phyloP scores from a whole-genome alignment of 2,113 vertebrate genomes.

The Riparia riparia region DNA sequence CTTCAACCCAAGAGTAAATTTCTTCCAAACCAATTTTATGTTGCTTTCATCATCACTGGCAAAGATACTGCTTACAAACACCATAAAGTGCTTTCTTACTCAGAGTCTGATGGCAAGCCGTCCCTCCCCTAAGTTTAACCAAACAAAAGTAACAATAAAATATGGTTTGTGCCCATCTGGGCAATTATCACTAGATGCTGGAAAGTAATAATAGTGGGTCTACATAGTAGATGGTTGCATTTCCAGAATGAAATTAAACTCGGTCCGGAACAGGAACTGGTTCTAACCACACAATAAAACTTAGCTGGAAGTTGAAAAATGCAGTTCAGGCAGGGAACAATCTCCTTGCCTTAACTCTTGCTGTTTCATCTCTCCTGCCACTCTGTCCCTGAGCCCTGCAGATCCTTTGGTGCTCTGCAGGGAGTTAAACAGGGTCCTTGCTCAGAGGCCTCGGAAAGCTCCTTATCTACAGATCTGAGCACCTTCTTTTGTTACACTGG shows the following conservation, averaged over 20 bases:
- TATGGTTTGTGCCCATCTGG: not conserved
- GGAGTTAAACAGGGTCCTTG: conserved; percentile 54
- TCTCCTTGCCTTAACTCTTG: not conserved
- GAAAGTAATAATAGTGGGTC: not conserved
- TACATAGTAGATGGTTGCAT: not conserved
- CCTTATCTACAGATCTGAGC: conserved; percentile 55
- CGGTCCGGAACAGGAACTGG: conserved; percentile 18
- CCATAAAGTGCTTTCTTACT: not conserved
- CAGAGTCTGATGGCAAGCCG: not conserved
- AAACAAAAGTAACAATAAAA: conserved; percentile 48
- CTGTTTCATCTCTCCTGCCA: not conserved
- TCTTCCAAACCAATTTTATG: not conserved
- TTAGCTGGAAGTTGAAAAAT: conserved; percentile 9
- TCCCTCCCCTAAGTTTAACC: not conserved
- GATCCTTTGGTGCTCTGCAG: conserved; percentile 17
- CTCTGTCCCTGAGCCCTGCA: not conserved
- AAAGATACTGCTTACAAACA: not conserved
- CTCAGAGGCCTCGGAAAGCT: conserved; percentile 30
- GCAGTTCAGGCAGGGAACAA: not conserved
- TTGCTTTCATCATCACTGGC: conserved; percentile 42
- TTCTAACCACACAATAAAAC: conserved; percentile 15
- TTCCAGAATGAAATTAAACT: conserved; percentile 40
- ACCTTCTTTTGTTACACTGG: conserved; percentile 54
- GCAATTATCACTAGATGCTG: conserved; percentile 22
- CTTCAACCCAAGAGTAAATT: not conserved